These are phyloP conservation scores for Poecilia latipinna DNA, from an alignment of 2,113 vertebrate species.

Conservation along the genomic window DNA sequence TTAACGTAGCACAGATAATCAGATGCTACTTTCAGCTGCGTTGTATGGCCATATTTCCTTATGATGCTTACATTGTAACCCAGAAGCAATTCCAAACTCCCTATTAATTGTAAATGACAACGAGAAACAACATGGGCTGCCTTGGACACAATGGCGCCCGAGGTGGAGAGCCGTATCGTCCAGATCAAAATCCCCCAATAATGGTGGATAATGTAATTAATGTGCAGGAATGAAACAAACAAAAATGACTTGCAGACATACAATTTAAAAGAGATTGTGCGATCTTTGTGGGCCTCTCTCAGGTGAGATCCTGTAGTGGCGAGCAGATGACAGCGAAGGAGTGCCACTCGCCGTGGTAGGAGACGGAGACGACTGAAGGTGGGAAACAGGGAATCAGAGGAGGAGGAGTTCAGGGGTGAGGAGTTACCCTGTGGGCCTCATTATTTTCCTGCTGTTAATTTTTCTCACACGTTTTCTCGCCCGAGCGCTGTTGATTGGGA, in stretches of 20 bases:
- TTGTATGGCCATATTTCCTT: background rate
- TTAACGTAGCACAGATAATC: background rate
- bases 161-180: background rate
- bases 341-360: slow-evolving; percentile 62
- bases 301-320: slow-evolving; percentile 58
- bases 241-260: slow-evolving; percentile 18
- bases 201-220: background rate
- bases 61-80: background rate
- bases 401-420: slow-evolving; percentile 76
- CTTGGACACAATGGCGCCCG: background rate
- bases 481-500: slow-evolving; percentile 82
- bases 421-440: slow-evolving; percentile 84
- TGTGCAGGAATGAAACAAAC: background rate
- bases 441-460: slow-evolving; percentile 88
- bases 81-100: no score
- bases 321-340: slow-evolving; percentile 52
- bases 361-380: slow-evolving; percentile 73
- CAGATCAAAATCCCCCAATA: background rate
- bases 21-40: background rate
- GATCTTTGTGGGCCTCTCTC: slow-evolving; percentile 60
- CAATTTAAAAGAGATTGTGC: slow-evolving; percentile 38
- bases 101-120: background rate
- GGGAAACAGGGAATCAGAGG: slow-evolving; percentile 77
- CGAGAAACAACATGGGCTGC: background rate
- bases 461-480: slow-evolving; percentile 83